Percentiles rank a stretch among this genome's conserved stretches.
phyloP scores from a whole-genome alignment of 2,797 vertebrate genomes.

The Phalloptychus januarius region DNA sequence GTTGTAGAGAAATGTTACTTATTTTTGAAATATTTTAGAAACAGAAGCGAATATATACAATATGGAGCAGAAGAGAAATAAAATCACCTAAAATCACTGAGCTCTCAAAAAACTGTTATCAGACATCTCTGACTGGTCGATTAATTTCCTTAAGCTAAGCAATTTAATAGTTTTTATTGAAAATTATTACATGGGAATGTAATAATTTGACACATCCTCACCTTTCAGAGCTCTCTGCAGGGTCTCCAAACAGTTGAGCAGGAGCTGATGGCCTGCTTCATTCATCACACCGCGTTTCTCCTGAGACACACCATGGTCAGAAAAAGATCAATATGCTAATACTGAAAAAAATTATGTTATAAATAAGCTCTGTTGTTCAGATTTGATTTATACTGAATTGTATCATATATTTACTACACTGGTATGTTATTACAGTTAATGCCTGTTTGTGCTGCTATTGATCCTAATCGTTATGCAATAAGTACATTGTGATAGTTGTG shows the following conservation, averaged over 20 bases:
- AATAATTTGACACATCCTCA: constrained; percentile 55
- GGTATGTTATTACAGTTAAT: constrained; percentile 3
- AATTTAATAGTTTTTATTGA: not conserved
- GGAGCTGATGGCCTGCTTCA: constrained; percentile 90
- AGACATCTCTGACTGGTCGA: not conserved
- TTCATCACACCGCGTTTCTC: constrained; percentile 94
- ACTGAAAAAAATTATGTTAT: constrained; percentile 7
- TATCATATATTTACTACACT: constrained; percentile 17
- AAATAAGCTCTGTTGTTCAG: constrained; percentile 22
- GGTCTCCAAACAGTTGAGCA: constrained; percentile 94
- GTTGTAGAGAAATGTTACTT: not conserved
- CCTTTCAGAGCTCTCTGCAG: constrained; percentile 97
- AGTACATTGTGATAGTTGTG: not conserved
- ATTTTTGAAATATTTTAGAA: not conserved
- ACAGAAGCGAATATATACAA: not conserved
- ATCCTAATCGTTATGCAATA: constrained; percentile 18
- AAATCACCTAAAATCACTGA: not conserved
- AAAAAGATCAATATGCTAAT: constrained; percentile 9
- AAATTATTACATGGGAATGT: no score
- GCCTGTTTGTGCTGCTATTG: not conserved
- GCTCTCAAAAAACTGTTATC: not conserved
- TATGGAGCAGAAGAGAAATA: not conserved
- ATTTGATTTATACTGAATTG: constrained; percentile 10
- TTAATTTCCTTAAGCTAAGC: not conserved
- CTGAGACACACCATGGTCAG: constrained; percentile 66